Evolutionary conservation across 2,888 invertebrate genomes (phyloP), one percentile per base, ranked within the genome.

Genomic region (Noctua janthe): DNA sequence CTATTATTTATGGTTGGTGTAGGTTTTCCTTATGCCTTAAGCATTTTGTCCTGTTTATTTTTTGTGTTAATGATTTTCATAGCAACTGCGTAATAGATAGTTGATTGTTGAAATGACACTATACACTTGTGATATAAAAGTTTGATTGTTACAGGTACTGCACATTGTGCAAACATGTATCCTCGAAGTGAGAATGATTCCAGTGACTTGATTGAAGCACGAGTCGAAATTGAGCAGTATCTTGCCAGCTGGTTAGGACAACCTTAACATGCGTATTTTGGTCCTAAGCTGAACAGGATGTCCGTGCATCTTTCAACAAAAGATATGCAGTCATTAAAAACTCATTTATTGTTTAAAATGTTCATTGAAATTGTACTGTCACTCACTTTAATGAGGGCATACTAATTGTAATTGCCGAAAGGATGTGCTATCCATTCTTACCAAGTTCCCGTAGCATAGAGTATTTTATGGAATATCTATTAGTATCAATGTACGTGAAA

Each of bases 151-250:
- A 5, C 92, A 98, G 99, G 99, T 66, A 99, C 99, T n/a, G 99
- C 99, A 11, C 99, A 99, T 94, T 99, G 99, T 94, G 99, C 99
- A 1, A 98, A 99, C 93, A 99, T 99, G 99, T 99, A 99, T 93
- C 99, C 99, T 51, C 95, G 98, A 11, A 95, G 97, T 13, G 95
- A 97, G 0, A 93, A 96, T 1, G 99, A 99, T 95, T 95, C 97
- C 8, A 97, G 98, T 0, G 97, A 98, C 78, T 95, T 99, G 82
- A 97, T 96, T 59, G 96, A 97, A 71, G 99, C 99, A 0, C 97
- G 99, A 78, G 93, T 97, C 54, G 94, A 97, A 92, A 97, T 99
- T 88, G 95, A 96, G 56, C 91, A 96, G 77, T 95, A 97, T 47
- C 97, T 98, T 74, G 96, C 94, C 11, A 90, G 96, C 17, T 98